These are phyloP conservation scores for Lampris incognitus DNA, from an alignment of 2,113 vertebrate genomes.

Conservation along the genomic window DNA sequence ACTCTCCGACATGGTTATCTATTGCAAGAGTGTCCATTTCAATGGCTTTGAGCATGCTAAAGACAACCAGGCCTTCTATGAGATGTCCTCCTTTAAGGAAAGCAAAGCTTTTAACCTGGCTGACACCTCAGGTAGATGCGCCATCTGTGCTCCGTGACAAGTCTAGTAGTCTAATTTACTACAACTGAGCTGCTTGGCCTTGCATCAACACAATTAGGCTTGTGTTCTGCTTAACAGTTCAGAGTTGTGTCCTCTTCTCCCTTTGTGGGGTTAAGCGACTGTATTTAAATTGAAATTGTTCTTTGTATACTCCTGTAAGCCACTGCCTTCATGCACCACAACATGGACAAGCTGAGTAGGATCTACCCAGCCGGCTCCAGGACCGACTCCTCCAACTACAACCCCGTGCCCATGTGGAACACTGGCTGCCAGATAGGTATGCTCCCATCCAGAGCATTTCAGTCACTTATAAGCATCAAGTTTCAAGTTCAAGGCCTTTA, in stretches of 20 bases:
- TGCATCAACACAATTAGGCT: neutral
- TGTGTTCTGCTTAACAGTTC: neutral
- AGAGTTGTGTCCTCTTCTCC: neutral
- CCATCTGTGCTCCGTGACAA: neutral
- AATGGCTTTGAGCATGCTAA: slow-evolving; percentile 83
- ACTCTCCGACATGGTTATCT: slow-evolving; percentile 91
- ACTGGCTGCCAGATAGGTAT: slow-evolving; percentile 94
- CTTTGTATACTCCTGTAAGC: slow-evolving; percentile 70
- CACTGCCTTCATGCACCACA: slow-evolving; percentile 86
- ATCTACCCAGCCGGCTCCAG: slow-evolving; percentile 94
- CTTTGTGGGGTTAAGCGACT: neutral
- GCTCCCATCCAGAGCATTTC: neutral
- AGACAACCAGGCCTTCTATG: slow-evolving; percentile 86
- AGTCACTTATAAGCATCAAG: neutral
- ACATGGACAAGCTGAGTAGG: slow-evolving; percentile 89
- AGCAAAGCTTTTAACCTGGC: slow-evolving; percentile 87
- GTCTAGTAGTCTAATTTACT: neutral
- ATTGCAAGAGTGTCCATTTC: slow-evolving; percentile 97
- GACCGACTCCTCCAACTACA: slow-evolving; percentile 96
- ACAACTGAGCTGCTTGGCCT: neutral
- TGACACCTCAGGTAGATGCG: slow-evolving; percentile 85
- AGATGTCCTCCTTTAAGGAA: slow-evolving; percentile 93
- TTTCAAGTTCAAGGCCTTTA: too few relatives aligned
- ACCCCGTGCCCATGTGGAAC: slow-evolving; percentile 92
- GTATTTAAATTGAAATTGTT: neutral